phyloP scores from a whole-genome alignment of 2,888 invertebrate genomes.

The Pyrrhosoma nymphula region DNA sequence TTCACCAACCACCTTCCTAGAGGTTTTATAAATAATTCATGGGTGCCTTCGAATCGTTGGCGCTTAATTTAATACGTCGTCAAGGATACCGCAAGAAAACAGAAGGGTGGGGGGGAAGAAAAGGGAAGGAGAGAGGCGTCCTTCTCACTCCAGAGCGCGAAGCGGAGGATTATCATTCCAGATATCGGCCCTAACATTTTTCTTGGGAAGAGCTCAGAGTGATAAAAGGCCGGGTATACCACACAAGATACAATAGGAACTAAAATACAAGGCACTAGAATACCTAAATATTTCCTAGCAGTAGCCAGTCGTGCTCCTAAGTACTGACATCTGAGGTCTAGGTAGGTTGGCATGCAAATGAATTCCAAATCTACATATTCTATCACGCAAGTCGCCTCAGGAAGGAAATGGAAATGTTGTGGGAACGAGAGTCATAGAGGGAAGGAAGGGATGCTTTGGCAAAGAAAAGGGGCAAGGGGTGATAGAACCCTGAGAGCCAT shows the following conservation, averaged over 20 bases:
- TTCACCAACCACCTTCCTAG: neutral
- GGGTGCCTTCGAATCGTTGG: neutral
- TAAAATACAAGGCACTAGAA: neutral
- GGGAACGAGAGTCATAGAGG: neutral
- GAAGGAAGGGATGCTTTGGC: no score
- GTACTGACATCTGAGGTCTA: neutral
- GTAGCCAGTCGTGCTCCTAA: neutral
- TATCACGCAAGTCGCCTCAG: neutral
- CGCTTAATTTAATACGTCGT: neutral
- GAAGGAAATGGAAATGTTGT: neutral
- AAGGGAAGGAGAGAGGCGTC: no score
- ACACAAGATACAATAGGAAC: neutral
- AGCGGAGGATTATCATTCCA: neutral
- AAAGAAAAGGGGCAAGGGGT: no score
- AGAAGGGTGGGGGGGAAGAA: neutral
- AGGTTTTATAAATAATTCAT: neutral
- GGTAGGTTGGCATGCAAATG: neutral
- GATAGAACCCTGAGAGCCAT: no score
- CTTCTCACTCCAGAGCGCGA: neutral
- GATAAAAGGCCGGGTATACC: neutral
- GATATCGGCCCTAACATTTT: neutral
- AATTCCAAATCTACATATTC: neutral
- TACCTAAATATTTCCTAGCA: neutral
- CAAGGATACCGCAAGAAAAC: slow-evolving; percentile 8
- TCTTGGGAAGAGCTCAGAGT: neutral